A percentile compares a stretch with the other conserved stretches of the same genome.
Conservation (phyloP, 2,888 invertebrate genomes). For the Oxytorus armatus region DNA sequence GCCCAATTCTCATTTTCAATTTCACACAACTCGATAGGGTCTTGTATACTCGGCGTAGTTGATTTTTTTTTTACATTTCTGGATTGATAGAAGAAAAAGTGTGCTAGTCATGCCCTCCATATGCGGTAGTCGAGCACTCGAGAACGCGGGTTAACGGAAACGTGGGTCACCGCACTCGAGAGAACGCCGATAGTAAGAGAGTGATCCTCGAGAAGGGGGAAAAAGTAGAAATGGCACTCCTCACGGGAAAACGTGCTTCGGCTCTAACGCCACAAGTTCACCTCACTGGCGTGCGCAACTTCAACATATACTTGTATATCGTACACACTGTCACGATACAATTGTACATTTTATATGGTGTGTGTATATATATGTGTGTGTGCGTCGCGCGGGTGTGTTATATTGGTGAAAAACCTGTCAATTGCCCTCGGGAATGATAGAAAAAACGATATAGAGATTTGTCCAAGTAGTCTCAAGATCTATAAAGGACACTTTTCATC, state of each 20-base stretch:
- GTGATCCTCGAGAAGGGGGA: slow-evolving; percentile 30
- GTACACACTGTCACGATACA: slow-evolving; percentile 12
- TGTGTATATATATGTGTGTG: too few species aligned
- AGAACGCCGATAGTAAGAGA: slow-evolving; percentile 5
- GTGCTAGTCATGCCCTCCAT: neutral
- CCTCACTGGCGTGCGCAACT: slow-evolving; percentile 43
- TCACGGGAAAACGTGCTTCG: slow-evolving; percentile 14
- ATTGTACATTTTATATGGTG: slow-evolving; percentile 9
- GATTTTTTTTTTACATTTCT: neutral
- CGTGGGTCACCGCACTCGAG: slow-evolving; percentile 12
- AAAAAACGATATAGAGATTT: slow-evolving; percentile 12
- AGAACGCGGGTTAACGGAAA: slow-evolving; percentile 39
- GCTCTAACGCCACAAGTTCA: slow-evolving; percentile 53
- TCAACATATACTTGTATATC: slow-evolving; percentile 24
- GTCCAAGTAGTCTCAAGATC: slow-evolving; percentile 12
- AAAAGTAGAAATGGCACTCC: slow-evolving; percentile 54
- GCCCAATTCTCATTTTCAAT: neutral
- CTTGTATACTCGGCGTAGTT: too few species aligned
- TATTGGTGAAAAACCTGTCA: slow-evolving; percentile 13
- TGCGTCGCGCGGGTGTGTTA: slow-evolving; percentile 1
- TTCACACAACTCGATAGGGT: too few species aligned
- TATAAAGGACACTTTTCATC: slow-evolving; percentile 13
- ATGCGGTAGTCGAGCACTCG: slow-evolving; percentile 3
- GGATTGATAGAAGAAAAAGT: neutral
- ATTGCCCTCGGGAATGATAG: slow-evolving; percentile 30